Conservation (phyloP, 1,140 invertebrate species). For the Archegozetes longisetosus region DNA sequence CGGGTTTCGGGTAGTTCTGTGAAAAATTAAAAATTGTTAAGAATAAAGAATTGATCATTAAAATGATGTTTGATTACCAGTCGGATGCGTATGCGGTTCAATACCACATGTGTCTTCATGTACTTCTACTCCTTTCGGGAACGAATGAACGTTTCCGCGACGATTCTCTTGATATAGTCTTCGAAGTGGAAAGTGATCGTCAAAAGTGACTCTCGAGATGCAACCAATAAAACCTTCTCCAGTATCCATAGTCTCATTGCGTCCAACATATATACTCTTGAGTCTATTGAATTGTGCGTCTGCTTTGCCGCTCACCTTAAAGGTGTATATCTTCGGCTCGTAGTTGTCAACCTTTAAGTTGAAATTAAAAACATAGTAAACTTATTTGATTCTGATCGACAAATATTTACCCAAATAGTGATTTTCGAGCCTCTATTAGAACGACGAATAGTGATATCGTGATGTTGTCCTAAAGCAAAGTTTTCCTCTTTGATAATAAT, state of each 20-base stretch:
- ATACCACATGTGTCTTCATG: slow-evolving; percentile 85
- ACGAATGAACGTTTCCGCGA: slow-evolving; percentile 56
- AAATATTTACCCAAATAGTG: slow-evolving; percentile 45
- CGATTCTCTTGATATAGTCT: slow-evolving; percentile 84
- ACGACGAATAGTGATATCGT: slow-evolving; percentile 67
- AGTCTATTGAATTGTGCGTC: slow-evolving; percentile 95
- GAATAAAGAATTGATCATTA: background rate
- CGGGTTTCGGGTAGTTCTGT: slow-evolving; percentile 55
- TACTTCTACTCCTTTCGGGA: slow-evolving; percentile 32
- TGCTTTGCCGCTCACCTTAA: slow-evolving; percentile 69
- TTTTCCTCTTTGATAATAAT: slow-evolving; percentile 74
- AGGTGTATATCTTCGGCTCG: slow-evolving; percentile 57
- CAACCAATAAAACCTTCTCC: slow-evolving; percentile 72
- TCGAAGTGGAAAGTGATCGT: slow-evolving; percentile 91
- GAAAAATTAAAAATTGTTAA: background rate
- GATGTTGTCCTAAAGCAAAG: slow-evolving; percentile 83
- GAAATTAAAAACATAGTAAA: slow-evolving; percentile 7
- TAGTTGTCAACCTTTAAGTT: slow-evolving; percentile 55
- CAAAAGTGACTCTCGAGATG: slow-evolving; percentile 83
- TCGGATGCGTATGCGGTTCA: slow-evolving; percentile 77
- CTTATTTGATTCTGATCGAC: background rate
- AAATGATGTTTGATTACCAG: slow-evolving; percentile 24
- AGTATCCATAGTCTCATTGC: slow-evolving; percentile 69
- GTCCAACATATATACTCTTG: slow-evolving; percentile 88
- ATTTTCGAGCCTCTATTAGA: slow-evolving; percentile 64